A percentile compares a stretch with the other conserved stretches of the same genome.
These are phyloP conservation scores for Agrotis clavis DNA, from an alignment of 2,888 invertebrate species.

Conservation along the genomic window DNA sequence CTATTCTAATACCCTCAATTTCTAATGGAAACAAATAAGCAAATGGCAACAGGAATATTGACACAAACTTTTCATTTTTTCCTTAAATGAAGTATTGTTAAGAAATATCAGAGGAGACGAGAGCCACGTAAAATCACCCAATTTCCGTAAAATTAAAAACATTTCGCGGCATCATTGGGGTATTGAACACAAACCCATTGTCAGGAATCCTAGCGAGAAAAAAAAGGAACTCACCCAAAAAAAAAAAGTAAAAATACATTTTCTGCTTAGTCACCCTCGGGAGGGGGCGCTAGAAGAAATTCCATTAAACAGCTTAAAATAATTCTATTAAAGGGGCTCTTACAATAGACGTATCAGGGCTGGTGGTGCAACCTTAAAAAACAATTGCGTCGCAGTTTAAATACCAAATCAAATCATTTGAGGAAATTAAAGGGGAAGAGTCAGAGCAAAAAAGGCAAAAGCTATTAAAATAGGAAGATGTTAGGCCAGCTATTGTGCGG, in stretches of 20 bases:
- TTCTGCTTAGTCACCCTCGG: constrained; percentile 44
- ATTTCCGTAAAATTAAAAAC: constrained; percentile 36
- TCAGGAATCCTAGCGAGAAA: constrained; percentile 29
- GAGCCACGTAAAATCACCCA: constrained; percentile 18
- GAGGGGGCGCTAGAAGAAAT: constrained; percentile 31
- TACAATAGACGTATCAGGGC: constrained; percentile 33
- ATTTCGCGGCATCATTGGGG: constrained; percentile 32
- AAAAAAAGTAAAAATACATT: constrained; percentile 40
- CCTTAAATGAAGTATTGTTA: not conserved
- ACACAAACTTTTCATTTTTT: not conserved
- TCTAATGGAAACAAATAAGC: not conserved
- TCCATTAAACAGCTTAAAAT: constrained; percentile 47
- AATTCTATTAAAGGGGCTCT: constrained; percentile 44
- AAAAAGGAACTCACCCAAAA: constrained; percentile 34
- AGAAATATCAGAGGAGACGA: constrained; percentile 11
- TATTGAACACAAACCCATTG: constrained; percentile 46
- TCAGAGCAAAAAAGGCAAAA: not conserved
- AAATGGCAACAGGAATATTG: not conserved
- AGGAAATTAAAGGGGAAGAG: constrained; percentile 12
- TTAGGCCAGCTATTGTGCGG: constrained; percentile 36
- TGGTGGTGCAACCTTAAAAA: constrained; percentile 23
- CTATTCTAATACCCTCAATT: not conserved
- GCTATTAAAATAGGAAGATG: constrained; percentile 29
- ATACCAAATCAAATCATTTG: constrained; percentile 14
- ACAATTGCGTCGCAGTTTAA: constrained; percentile 20